These are phyloP conservation scores for Amyelois transitella DNA, from an alignment of 1,140 invertebrate genomes.

Conservation along the genomic window DNA sequence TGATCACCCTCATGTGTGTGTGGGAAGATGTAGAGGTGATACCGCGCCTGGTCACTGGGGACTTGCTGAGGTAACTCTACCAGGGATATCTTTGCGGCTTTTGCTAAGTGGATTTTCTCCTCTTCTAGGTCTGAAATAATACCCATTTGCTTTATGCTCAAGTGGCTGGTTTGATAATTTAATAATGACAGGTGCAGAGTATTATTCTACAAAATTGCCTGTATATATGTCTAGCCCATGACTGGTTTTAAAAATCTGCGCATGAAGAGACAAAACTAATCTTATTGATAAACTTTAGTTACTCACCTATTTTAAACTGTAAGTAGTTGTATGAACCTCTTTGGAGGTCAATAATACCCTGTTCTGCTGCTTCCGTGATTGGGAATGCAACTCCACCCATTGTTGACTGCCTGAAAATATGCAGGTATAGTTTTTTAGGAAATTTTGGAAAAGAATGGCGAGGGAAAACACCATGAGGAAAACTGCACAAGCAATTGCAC, in stretches of 20 bases:
- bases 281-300: not conserved
- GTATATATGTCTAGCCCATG: no score
- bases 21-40: slow-evolving; percentile 93
- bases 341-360: slow-evolving; percentile 81
- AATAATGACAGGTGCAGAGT: no score
- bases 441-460: no score
- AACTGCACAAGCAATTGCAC: no score
- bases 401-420: slow-evolving; percentile 85
- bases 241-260: no score
- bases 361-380: slow-evolving; percentile 86
- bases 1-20: slow-evolving; percentile 95
- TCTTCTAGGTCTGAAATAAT: slow-evolving; percentile 82
- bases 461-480: no score
- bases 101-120: slow-evolving; percentile 85
- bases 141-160: no score
- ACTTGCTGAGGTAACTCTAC: slow-evolving; percentile 83
- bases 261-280: not conserved
- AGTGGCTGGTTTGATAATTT: no score
- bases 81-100: slow-evolving; percentile 76
- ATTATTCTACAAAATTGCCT: no score
- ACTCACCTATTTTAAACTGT: slow-evolving; percentile 82
- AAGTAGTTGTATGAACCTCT: slow-evolving; percentile 82
- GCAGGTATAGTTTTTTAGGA: no score
- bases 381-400: slow-evolving; percentile 95
- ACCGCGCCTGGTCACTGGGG: slow-evolving; percentile 89